Conservation (phyloP, 2,797 vertebrate genomes). For the Enteromius radiatus region DNA sequence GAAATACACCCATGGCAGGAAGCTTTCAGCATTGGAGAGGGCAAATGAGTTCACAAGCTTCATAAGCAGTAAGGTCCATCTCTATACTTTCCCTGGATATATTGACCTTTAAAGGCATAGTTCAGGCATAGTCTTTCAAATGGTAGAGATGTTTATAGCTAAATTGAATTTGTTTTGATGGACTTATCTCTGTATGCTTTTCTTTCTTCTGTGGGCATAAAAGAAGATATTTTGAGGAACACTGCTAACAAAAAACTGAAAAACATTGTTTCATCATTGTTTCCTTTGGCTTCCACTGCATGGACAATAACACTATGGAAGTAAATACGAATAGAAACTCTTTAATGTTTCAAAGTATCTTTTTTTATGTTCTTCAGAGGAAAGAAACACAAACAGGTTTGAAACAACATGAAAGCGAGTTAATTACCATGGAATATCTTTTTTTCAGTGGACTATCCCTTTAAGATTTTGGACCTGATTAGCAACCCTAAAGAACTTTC, state of each 20-base stretch:
- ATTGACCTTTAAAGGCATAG: not conserved
- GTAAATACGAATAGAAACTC: not conserved
- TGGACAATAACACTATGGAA: not conserved
- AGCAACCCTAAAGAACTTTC: not conserved
- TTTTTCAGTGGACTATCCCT: not conserved
- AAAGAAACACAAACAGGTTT: not conserved
- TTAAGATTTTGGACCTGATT: not conserved
- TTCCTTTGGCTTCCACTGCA: not conserved
- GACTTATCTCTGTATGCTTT: not conserved
- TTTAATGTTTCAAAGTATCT: not conserved
- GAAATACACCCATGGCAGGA: slow-evolving; percentile 15
- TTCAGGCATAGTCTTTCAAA: not conserved
- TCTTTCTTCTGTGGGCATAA: not conserved
- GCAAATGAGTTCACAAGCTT: slow-evolving; percentile 9
- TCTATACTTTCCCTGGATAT: not conserved
- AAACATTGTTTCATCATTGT: not conserved
- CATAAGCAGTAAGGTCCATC: not conserved
- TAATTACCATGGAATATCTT: not conserved
- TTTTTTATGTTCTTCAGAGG: not conserved
- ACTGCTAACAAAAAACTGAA: not conserved
- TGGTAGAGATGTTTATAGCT: too few species aligned
- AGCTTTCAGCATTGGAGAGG: not conserved
- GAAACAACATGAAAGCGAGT: too few species aligned
- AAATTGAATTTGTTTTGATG: too few species aligned
- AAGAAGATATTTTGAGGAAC: slow-evolving; percentile 5